A percentile compares a stretch with the other conserved stretches of the same genome.
Conservation (phyloP, 2,888 invertebrate species). For the Carabus problematicus region DNA sequence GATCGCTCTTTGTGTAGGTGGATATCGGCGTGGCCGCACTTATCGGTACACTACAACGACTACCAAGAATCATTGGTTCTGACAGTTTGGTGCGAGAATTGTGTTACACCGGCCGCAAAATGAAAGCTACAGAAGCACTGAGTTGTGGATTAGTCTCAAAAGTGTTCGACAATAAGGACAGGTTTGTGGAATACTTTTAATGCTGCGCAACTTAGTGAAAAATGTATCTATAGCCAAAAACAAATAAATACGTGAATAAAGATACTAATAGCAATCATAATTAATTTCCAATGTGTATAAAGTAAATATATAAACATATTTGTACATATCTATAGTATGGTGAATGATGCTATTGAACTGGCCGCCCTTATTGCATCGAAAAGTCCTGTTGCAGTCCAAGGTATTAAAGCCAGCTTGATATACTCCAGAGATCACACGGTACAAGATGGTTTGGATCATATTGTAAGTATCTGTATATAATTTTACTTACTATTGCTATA, state of each 20-base stretch:
- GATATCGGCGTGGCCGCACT: slow-evolving; percentile 92
- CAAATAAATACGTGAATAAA: not conserved
- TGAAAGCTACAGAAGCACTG: slow-evolving; percentile 81
- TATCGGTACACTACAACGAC: slow-evolving; percentile 90
- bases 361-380: slow-evolving; percentile 84
- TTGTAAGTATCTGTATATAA: slow-evolving; percentile 69
- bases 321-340: slow-evolving; percentile 63
- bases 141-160: slow-evolving; percentile 83
- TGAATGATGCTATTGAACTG: slow-evolving; percentile 74
- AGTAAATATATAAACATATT: slow-evolving; percentile 10
- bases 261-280: slow-evolving; percentile 16
- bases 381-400: slow-evolving; percentile 95
- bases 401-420: slow-evolving; percentile 82
- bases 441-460: slow-evolving; percentile 86
- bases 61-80: slow-evolving; percentile 91
- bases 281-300: slow-evolving; percentile 8
- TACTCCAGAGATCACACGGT: slow-evolving; percentile 89
- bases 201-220: not conserved
- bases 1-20: slow-evolving; percentile 55
- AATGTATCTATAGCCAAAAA: not conserved
- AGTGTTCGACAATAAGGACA: slow-evolving; percentile 72
- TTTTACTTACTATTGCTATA: not conserved
- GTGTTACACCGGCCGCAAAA: slow-evolving; percentile 84
- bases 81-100: slow-evolving; percentile 88
- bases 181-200: slow-evolving; percentile 59